phyloP scores from a whole-genome alignment of 2,797 vertebrate genomes.

The Lacerta viridis region DNA sequence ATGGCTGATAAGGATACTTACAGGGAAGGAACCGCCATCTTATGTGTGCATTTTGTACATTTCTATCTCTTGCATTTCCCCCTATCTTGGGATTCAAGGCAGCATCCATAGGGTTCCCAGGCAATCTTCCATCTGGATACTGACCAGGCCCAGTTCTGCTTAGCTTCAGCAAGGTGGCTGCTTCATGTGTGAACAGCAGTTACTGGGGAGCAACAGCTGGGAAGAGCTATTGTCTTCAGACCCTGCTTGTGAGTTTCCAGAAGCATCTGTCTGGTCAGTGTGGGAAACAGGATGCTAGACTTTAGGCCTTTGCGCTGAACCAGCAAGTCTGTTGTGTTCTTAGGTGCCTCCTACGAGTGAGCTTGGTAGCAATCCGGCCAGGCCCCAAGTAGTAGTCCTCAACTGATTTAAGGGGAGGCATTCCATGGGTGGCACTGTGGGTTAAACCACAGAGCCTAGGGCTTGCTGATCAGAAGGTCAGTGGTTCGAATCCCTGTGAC shows the following conservation, averaged over 20 bases:
- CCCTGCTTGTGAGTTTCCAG: constrained; percentile 24
- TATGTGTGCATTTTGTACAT: not conserved
- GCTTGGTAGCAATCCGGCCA: not conserved
- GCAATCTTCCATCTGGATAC: not conserved
- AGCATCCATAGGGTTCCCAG: not conserved
- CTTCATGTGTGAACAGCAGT: not conserved
- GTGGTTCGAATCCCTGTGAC: no score
- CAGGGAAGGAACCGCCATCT: not conserved
- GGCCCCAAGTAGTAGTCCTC: not conserved
- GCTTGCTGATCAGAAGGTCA: no score
- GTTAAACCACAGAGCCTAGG: no score
- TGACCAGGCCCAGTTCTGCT: not conserved
- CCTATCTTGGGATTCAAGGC: not conserved
- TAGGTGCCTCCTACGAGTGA: not conserved
- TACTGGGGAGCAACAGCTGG: not conserved
- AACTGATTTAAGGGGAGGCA: not conserved
- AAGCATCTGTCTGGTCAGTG: not conserved
- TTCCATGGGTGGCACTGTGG: no score
- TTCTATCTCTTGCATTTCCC: not conserved
- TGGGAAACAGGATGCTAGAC: not conserved
- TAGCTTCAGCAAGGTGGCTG: not conserved
- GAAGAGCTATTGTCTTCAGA: not conserved
- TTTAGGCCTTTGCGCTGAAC: not conserved
- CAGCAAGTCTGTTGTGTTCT: not conserved
- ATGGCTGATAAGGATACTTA: not conserved